phyloP scores from a whole-genome alignment of 2,113 vertebrate species.

The Crotophaga sulcirostris region DNA sequence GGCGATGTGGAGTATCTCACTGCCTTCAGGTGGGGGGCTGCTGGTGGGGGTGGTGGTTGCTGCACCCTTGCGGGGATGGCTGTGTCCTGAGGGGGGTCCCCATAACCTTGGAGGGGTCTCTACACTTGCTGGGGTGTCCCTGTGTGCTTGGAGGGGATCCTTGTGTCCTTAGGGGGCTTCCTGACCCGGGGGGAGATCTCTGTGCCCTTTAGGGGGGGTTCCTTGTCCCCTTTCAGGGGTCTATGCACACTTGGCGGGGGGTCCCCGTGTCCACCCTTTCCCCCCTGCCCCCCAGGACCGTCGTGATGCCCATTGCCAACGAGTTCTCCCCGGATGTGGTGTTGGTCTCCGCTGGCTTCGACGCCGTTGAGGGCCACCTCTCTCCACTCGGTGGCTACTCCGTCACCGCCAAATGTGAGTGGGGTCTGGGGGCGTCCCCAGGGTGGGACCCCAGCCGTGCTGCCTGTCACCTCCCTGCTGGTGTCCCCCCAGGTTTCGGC shows the following conservation, averaged over 20 bases:
- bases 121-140: too few species aligned
- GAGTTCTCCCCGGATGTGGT: constrained; percentile 88
- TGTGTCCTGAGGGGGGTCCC: background rate
- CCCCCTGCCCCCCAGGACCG: constrained; percentile 72
- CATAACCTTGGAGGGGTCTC: background rate
- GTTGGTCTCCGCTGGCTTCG: constrained; percentile 87
- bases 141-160: background rate
- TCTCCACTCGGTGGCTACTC: constrained; percentile 87
- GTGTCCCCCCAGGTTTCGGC: constrained; percentile 79
- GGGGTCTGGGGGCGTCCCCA: background rate
- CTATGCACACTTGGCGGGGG: background rate
- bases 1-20: constrained; percentile 88
- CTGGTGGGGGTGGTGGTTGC: background rate
- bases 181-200: too few species aligned
- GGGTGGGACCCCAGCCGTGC: fast-evolving
- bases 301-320: constrained; percentile 88
- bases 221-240: too few species aligned
- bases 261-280: fast-evolving
- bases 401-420: constrained; percentile 88
- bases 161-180: too few species aligned
- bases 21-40: constrained; percentile 80
- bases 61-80: too few species aligned
- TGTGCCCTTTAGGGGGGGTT: background rate
- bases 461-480: background rate
- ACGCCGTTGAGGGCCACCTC: constrained; percentile 87